Base-by-base conservation (phyloP, 2,888 invertebrate genomes). In the Danaus chrysippus region DNA sequence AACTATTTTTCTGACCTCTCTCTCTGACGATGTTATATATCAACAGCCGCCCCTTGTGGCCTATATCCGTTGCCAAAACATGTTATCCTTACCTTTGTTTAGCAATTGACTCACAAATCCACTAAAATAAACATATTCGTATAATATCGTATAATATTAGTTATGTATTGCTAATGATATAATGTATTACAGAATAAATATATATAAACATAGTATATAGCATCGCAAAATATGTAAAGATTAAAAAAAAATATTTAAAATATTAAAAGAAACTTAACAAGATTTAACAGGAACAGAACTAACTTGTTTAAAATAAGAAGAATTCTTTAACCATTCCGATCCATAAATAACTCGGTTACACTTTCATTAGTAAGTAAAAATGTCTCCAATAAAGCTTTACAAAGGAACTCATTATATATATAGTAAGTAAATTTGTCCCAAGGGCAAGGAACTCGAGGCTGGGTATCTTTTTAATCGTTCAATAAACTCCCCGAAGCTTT, bases 381-480 rank as follows among this genome's bases (percentile, higher is more conserved):
- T 62, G 60, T 60, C 46, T 60, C 60, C 62, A 62, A 67, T 67
- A 62, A 64, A 64, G 58, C 62, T 67, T 52, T 17, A 64, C 66
- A 66, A 64, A 67, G 59, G 63, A 62, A 63, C 62, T 67, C 65
- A 68, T 67, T 68, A 66, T 67, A 66, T 68, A 69, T 68, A 69
- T 70, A 68, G 66, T 64, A 68, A 68, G 61, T 68, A 67, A 69
- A 70, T 70, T 68, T 64, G 65, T 68, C 68, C 68, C 53, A 55
- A 66, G 68, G 69, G 68, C 68, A 66, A 53, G 42, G 54, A 61
- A 67, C 63, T 66, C 58, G 54, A 58, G 62, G 65, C 68, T 63
- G 61, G 67, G 69, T 68, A 68, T 72, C 71, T 72, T 68, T 68
- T 71, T 69, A 71, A 72, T 68, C 69, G 68, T 70, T 67, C 67